A percentile compares a stretch with the other conserved stretches of the same genome.
Conservation (phyloP, 2,113 vertebrate genomes). For the Menidia beryllina region DNA sequence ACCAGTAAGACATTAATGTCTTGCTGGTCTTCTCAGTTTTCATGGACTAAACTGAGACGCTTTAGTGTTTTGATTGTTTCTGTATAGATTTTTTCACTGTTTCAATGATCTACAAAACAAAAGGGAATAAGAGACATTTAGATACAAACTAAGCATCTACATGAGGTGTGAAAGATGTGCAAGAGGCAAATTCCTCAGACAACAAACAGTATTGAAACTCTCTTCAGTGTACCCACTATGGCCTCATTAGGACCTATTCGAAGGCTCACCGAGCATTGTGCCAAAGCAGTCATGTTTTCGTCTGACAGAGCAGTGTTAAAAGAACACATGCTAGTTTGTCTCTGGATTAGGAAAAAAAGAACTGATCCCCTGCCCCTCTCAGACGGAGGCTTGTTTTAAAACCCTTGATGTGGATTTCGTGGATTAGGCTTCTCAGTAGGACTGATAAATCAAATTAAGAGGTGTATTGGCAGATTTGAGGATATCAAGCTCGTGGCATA, state of each 20-base stretch:
- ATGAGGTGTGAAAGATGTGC: not conserved
- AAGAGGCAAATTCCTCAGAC: not conserved
- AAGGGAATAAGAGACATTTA: not conserved
- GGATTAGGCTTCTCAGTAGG: slow-evolving; percentile 64
- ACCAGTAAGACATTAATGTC: too few species aligned
- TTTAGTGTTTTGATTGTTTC: not conserved
- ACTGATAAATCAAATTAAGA: slow-evolving; percentile 65
- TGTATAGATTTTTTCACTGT: not conserved
- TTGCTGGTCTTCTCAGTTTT: not conserved
- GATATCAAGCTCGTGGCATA: slow-evolving; percentile 34
- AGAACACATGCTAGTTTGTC: slow-evolving; percentile 50
- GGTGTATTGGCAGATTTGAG: slow-evolving; percentile 47
- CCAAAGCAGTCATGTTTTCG: slow-evolving; percentile 27
- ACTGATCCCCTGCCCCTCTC: slow-evolving; percentile 39
- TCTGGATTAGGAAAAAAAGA: slow-evolving; percentile 52
- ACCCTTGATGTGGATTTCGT: slow-evolving; percentile 65
- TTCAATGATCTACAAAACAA: not conserved
- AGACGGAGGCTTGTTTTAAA: slow-evolving; percentile 50
- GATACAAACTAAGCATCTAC: not conserved
- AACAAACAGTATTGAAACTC: slow-evolving; percentile 2
- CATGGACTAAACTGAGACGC: not conserved
- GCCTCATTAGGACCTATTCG: too few species aligned
- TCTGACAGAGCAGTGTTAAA: slow-evolving; percentile 26
- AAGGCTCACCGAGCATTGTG: slow-evolving; percentile 6
- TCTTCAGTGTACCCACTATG: not conserved